Percentiles rank a stretch among this genome's conserved stretches.
These are phyloP conservation scores for Mercenaria mercenaria DNA, from an alignment of 1,140 invertebrate genomes.

Conservation along the genomic window DNA sequence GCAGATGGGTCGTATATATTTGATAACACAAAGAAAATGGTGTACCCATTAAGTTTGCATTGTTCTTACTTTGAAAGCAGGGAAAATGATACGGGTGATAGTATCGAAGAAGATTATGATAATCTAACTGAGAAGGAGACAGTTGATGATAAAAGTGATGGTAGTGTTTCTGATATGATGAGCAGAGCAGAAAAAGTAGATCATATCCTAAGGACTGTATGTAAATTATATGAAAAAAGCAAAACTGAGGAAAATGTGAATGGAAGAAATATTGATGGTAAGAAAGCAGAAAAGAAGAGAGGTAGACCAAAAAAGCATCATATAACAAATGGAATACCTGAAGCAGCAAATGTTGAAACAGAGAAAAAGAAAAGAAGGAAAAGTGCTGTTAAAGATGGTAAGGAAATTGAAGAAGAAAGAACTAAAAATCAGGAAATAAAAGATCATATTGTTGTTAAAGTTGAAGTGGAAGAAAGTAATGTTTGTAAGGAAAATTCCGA, in stretches of 20 bases:
- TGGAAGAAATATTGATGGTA: neutral
- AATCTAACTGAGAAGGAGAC: neutral
- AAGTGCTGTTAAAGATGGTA: neutral
- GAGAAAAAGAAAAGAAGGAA: neutral
- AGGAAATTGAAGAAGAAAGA: neutral
- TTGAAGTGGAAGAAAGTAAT: neutral
- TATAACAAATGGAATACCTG: neutral
- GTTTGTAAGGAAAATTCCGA: neutral
- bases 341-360: neutral
- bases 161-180: neutral
- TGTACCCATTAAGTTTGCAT: constrained; percentile 12
- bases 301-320: neutral
- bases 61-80: neutral
- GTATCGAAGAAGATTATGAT: neutral
- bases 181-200: neutral
- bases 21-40: constrained; percentile 14
- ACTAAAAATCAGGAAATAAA: neutral
- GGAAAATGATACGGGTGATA: neutral
- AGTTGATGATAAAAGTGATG: neutral
- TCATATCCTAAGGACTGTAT: neutral
- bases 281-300: neutral
- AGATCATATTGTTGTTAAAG: neutral
- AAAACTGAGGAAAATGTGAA: neutral
- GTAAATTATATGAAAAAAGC: neutral
- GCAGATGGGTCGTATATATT: constrained; percentile 24